These are phyloP conservation scores for Venturia canescens DNA, from an alignment of 1,140 invertebrate species.

Conservation along the genomic window DNA sequence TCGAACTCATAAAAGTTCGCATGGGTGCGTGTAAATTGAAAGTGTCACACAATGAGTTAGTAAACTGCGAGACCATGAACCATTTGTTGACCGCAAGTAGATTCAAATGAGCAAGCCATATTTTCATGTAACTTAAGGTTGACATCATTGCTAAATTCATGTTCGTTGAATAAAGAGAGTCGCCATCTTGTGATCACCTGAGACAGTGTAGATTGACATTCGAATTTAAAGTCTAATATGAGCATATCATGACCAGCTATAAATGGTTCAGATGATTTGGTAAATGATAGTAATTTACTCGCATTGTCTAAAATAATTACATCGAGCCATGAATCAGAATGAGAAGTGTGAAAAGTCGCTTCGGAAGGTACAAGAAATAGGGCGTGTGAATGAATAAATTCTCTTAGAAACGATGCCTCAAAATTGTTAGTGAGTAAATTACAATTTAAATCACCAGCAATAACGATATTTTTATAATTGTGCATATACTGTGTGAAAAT, in stretches of 20 bases:
- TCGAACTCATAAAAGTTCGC: background rate
- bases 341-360: slow-evolving; percentile 19
- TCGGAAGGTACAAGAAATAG: slow-evolving; percentile 21
- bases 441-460: slow-evolving; percentile 24
- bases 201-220: background rate
- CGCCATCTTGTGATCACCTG: background rate
- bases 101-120: background rate
- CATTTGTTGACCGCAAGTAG: no score
- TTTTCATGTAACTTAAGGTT: background rate
- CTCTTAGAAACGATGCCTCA: background rate
- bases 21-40: background rate
- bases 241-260: slow-evolving; percentile 39
- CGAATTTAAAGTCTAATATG: background rate
- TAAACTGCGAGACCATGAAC: no score
- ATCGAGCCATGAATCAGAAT: slow-evolving; percentile 39
- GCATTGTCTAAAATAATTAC: slow-evolving; percentile 24
- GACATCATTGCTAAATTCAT: background rate
- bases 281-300: slow-evolving; percentile 20
- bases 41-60: background rate
- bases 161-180: background rate
- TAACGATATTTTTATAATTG: slow-evolving; percentile 25
- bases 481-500: background rate
- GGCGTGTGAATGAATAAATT: slow-evolving; percentile 1
- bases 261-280: slow-evolving; percentile 17
- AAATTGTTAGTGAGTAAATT: slow-evolving; percentile 20